Evolutionary conservation across 2,797 vertebrate genomes (phyloP), one percentile per base, ranked within the genome.

Genomic region (Gouania willdenowi): DNA sequence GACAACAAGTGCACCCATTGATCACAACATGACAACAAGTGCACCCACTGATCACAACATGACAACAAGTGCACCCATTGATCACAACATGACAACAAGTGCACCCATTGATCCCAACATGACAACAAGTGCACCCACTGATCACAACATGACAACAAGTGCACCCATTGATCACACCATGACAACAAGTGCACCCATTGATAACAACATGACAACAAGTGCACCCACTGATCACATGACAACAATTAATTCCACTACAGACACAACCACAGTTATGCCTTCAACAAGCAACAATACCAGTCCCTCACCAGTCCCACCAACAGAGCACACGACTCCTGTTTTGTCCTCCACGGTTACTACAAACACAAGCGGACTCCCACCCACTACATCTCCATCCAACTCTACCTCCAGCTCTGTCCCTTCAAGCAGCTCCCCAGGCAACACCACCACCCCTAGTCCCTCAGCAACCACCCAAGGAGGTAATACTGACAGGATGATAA

Each of bases 381-480:
- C 56, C 47, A 42, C 64, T 61, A 33, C 63, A 65, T 66, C 55
- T 35, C 29, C 52, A 25, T 44, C 34, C 41, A 52, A 5, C 23
- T 56, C 56, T 26, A 69, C 52, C 38, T 38, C 64, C 33, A 74
- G 26, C 44, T 27, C 53, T 42, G 10, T 44, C 41, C 45, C 60
- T 50, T 2, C 62, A 50, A 39, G 4, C 30, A 66, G 54, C 33
- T 50, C 47, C 67, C 22, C 56, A 56, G 64, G 45, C 59, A 77
- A 29, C 34, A 30, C 38, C 34, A 65, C 51, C 43, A 66, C 45
- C 46, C 37, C 24, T 54, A 66, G 34, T 47, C 42, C 71, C 53
- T 53, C 77, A 62, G 3, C 19, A 6, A 4, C 19, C 5, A 59
- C 54, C 52, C 19, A 71, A 30, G 46, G 47, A 84, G 79, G 82